Conservation (phyloP, 2,113 vertebrate genomes). For the Isichthys henryi region DNA sequence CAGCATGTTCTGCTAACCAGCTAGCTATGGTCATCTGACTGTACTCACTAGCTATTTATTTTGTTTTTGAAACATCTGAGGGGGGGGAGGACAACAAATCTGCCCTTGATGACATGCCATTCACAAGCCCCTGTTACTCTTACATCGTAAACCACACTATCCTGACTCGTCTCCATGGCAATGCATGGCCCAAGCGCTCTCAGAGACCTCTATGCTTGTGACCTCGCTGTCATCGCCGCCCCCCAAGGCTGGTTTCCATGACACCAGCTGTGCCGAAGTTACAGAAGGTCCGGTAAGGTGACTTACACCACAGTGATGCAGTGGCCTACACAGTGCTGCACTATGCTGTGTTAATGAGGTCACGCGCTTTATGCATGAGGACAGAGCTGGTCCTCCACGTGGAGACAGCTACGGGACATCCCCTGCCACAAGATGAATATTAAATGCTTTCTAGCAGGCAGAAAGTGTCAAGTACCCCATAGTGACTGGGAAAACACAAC, state of each 20-base stretch:
- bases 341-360: neutral
- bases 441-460: neutral
- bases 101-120: neutral
- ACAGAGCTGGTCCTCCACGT: neutral
- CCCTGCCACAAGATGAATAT: neutral
- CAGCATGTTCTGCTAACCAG: neutral
- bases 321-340: neutral
- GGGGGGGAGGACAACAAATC: neutral
- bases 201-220: neutral
- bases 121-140: neutral
- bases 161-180: neutral
- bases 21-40: neutral
- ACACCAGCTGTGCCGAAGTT: neutral
- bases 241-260: neutral
- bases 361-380: neutral
- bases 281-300: neutral
- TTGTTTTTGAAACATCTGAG: neutral
- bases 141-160: neutral
- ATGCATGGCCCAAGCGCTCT: neutral
- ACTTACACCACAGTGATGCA: neutral
- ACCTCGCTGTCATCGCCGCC: neutral
- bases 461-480: neutral
- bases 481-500: neutral
- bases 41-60: neutral
- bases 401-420: neutral